phyloP scores from a whole-genome alignment of 1,140 invertebrate species.

The Heliothis virescens region DNA sequence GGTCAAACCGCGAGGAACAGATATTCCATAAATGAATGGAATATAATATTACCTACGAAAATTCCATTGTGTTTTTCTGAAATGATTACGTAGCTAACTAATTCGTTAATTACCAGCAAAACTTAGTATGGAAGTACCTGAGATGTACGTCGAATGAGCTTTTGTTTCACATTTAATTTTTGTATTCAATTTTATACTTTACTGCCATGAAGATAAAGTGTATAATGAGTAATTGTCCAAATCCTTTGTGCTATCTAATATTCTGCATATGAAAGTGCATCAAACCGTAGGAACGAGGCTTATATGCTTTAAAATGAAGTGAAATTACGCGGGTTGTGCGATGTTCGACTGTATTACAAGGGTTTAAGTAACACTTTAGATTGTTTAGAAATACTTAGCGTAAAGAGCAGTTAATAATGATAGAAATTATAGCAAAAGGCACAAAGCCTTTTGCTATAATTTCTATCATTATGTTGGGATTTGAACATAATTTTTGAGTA shows the following conservation, averaged over 20 bases:
- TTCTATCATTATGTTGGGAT: too few species aligned
- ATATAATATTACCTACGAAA: too few species aligned
- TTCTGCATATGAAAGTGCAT: conserved; percentile 7
- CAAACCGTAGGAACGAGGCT: neutral
- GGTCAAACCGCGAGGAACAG: too few species aligned
- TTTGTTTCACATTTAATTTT: neutral
- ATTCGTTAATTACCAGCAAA: conserved; percentile 24
- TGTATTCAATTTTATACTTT: neutral
- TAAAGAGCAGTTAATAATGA: neutral
- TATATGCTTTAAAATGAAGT: neutral
- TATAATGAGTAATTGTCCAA: neutral
- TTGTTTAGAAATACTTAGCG: neutral
- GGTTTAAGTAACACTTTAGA: neutral
- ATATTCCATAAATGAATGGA: too few species aligned
- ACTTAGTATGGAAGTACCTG: neutral
- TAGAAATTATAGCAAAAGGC: too few species aligned
- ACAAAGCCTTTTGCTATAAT: too few species aligned
- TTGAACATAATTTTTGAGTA: too few species aligned
- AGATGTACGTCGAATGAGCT: neutral
- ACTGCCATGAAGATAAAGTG: neutral
- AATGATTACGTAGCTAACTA: conserved; percentile 2
- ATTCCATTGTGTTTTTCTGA: neutral
- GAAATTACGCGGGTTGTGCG: neutral
- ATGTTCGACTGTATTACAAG: neutral
- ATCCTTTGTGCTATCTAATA: neutral